Conservation (phyloP, 2,113 vertebrate genomes). For the Gallinago undulata region DNA sequence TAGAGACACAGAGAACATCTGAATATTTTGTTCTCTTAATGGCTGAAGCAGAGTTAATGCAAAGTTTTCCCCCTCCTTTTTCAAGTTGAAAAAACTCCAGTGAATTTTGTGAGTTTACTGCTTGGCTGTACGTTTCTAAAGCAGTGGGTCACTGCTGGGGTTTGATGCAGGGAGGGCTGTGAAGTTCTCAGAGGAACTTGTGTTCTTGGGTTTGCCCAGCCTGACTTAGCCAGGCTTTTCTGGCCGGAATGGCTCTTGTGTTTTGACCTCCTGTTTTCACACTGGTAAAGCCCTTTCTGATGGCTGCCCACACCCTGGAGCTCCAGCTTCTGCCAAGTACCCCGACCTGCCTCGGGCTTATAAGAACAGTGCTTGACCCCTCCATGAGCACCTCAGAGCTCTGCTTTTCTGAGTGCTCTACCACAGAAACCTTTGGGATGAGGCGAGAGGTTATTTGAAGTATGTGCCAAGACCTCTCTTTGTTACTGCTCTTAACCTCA, state of each 20-base stretch:
- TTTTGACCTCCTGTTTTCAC: background rate
- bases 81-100: background rate
- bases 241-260: background rate
- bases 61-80: background rate
- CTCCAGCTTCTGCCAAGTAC: background rate
- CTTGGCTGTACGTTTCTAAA: background rate
- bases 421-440: background rate
- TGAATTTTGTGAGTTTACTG: background rate
- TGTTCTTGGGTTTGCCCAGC: background rate
- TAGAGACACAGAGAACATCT: background rate
- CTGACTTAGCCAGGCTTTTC: background rate
- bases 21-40: background rate
- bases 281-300: background rate
- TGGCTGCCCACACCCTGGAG: background rate
- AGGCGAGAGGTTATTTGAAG: background rate
- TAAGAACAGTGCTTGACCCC: background rate
- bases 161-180: background rate
- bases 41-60: background rate
- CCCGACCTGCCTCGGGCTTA: fast-evolving
- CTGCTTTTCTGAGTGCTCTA: background rate
- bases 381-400: background rate
- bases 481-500: background rate
- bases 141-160: fast-evolving
- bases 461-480: background rate
- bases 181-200: background rate